phyloP scores from a whole-genome alignment of 1,140 invertebrate species.

The Achatina immaculata region DNA sequence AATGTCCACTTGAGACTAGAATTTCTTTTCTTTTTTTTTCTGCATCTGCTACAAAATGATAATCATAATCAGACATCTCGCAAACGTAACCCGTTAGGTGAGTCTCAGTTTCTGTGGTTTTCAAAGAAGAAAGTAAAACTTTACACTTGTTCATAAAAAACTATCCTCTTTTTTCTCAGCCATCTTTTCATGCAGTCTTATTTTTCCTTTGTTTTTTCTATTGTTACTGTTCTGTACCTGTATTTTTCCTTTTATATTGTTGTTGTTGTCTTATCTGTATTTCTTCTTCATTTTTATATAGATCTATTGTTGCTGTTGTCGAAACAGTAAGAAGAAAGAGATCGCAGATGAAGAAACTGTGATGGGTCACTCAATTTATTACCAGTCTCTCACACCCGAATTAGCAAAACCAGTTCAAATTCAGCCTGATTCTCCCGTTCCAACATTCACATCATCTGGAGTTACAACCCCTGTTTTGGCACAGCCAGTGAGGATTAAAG shows the following conservation, averaged over 20 bases:
- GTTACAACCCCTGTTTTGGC: conserved; percentile 55
- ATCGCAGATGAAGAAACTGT: conserved; percentile 30
- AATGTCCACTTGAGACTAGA: no score
- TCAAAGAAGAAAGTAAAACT: no score
- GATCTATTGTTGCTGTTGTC: conserved; percentile 10
- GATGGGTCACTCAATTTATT: conserved; percentile 50
- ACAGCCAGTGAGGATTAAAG: conserved; percentile 76
- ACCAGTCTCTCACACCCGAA: conserved; percentile 61
- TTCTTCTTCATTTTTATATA: background rate
- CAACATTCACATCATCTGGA: conserved; percentile 54
- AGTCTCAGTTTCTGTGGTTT: no score
- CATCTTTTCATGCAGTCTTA: background rate
- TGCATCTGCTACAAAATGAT: no score
- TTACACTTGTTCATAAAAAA: no score
- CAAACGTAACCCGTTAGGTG: no score
- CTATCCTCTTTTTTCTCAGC: no score
- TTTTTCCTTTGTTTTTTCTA: conserved; percentile 9
- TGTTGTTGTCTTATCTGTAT: background rate
- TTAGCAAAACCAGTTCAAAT: background rate
- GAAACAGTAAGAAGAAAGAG: background rate
- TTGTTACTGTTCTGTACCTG: background rate
- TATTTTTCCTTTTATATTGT: background rate
- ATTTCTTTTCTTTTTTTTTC: no score
- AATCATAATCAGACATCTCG: no score
- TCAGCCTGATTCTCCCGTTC: conserved; percentile 57